Evolutionary conservation across 1,140 invertebrate species (phyloP), one percentile per base, ranked within the genome.

Genomic region (Caenorhabditis elegans): DNA sequence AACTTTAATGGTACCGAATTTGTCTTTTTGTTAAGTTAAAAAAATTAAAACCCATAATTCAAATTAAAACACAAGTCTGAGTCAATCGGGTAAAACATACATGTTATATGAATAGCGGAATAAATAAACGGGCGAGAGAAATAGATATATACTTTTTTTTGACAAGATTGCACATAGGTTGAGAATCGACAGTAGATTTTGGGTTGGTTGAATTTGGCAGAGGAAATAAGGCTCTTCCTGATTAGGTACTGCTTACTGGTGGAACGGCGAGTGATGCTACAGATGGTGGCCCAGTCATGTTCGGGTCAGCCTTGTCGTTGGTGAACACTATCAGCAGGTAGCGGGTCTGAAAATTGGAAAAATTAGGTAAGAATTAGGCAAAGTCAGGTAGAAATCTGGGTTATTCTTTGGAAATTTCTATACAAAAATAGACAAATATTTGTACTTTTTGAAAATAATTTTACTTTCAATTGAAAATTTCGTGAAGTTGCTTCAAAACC

Each of bases 151-250:
- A 60, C 8, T 3, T 60, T n/a, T n/a, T 34, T 34, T 60, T 22
- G 60, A 70, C 60, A 70, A 70, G 60, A 70, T 70, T 70, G 60
- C 60, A 70, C 60, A 70, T 70, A 70, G 11, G 22, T 17, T 70
- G 60, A 70, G 26, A 34, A 70, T 70, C 60, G 34, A n/a, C 17
- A n/a, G n/a, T n/a, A n/a, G n/a, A n/a, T n/a, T n/a, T n/a, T n/a
- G n/a, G n/a, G 43, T 70, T 70, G 60, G 43, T 13, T 70, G 13
- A 34, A 70, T 5, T 70, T 39, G 60, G 60, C 60, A 70, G 60
- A 31, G 34, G 49, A 24, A 24, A 53, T 24, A 17, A 34, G 55
- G 31, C 11, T 34, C 3, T 53, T 26, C 3, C 0, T 17, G 0
- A 3, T 22, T 36, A 39, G 17, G 8, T 39, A 22, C 31, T 70